Evolutionary conservation across 2,113 vertebrate genomes (phyloP).

Genomic region (Engystomops pustulosus): DNA sequence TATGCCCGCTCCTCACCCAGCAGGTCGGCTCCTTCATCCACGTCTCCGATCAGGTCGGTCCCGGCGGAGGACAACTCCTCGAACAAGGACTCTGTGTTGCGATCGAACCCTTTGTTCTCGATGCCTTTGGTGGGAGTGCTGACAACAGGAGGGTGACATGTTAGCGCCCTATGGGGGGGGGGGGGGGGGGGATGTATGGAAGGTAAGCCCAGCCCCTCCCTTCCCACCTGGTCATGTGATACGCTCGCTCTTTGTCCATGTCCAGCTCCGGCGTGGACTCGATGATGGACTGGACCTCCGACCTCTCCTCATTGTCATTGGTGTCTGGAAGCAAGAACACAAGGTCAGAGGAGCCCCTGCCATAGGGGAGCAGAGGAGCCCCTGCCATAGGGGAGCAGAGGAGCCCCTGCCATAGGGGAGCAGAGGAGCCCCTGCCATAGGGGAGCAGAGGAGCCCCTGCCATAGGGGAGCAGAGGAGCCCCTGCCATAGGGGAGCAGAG

Average conservation of each 20-base stretch:
- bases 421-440: no score
- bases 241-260: constrained; percentile 89
- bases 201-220: no score
- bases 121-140: constrained; percentile 94
- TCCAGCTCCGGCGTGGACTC: constrained; percentile 97
- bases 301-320: constrained; percentile 84
- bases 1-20: constrained; percentile 77
- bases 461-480: no score
- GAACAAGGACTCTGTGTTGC: constrained; percentile 97
- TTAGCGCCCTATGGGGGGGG: not conserved
- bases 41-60: constrained; percentile 91
- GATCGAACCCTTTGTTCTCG: constrained; percentile 92
- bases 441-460: not conserved
- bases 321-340: constrained; percentile 69
- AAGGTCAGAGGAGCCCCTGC: not conserved
- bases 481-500: no score
- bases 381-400: no score
- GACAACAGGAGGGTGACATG: constrained; percentile 59
- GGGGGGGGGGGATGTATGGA: no score
- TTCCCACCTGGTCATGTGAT: constrained; percentile 86
- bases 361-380: not conserved
- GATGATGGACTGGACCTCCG: constrained; percentile 97
- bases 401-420: no score
- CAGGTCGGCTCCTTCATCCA: constrained; percentile 96
- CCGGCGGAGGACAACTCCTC: constrained; percentile 96